These are phyloP conservation scores for Pachyuromys duprasi DNA, from an alignment of 2,797 vertebrate genomes.

Conservation along the genomic window DNA sequence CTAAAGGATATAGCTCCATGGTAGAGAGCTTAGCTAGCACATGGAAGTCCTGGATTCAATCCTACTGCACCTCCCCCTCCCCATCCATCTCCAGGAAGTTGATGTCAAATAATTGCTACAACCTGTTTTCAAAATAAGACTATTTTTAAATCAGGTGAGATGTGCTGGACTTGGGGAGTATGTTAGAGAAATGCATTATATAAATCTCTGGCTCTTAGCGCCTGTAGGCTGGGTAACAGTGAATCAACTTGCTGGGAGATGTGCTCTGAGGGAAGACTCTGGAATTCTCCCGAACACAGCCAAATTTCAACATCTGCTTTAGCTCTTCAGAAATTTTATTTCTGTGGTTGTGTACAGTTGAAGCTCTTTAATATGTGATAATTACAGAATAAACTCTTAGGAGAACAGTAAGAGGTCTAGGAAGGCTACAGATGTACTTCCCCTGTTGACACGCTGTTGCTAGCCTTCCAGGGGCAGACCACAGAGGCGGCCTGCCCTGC, in stretches of 20 bases:
- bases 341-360: not conserved
- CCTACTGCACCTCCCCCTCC: not conserved
- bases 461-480: not conserved
- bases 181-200: slow-evolving; percentile 11
- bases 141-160: slow-evolving; percentile 24
- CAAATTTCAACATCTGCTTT: slow-evolving; percentile 30
- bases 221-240: not conserved
- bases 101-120: slow-evolving; percentile 38
- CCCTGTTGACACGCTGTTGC: not conserved
- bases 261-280: slow-evolving; percentile 10
- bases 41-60: not conserved
- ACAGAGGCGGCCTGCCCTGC: not conserved
- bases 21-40: not conserved
- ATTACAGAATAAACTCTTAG: slow-evolving; percentile 43
- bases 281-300: slow-evolving; percentile 19
- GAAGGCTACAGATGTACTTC: slow-evolving; percentile 27
- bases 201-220: slow-evolving; percentile 14
- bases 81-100: not conserved
- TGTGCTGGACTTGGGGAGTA: not conserved
- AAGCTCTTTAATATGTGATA: not conserved
- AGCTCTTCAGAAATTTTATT: not conserved
- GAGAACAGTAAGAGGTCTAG: not conserved
- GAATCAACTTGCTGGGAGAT: slow-evolving; percentile 25
- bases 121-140: not conserved
- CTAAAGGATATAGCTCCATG: not conserved